Percentiles rank a stretch among this genome's conserved stretches.
phyloP scores from a whole-genome alignment of 1,140 invertebrate species.

The Charaxes varanes region DNA sequence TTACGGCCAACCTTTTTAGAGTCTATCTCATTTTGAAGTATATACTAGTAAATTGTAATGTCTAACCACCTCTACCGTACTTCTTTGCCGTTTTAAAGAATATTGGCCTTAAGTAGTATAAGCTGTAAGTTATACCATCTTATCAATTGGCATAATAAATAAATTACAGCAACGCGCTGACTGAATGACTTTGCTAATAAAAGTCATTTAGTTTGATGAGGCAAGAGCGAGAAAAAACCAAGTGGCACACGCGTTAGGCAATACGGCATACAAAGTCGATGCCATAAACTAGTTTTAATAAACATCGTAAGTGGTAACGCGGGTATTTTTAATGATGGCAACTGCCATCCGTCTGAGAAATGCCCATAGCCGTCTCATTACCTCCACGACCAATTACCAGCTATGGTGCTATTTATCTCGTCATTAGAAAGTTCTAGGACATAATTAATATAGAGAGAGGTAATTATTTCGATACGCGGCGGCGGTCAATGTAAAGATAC shows the following conservation, averaged over 20 bases:
- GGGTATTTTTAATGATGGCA: conserved; percentile 15
- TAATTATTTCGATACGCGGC: conserved; percentile 60
- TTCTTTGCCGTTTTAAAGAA: no score
- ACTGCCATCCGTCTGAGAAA: conserved; percentile 41
- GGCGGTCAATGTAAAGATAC: conserved; percentile 36
- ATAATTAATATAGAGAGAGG: conserved; percentile 67
- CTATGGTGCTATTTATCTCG: conserved; percentile 45
- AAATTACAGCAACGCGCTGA: not conserved
- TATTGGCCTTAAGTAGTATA: no score
- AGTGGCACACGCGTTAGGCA: conserved; percentile 5
- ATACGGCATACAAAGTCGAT: conserved; percentile 8
- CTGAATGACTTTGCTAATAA: conserved; percentile 1
- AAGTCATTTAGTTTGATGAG: conserved; percentile 2
- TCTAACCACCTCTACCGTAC: no score
- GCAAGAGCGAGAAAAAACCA: conserved; percentile 7
- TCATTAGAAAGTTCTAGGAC: conserved; percentile 62
- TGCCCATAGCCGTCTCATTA: conserved; percentile 51
- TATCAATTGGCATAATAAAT: not conserved
- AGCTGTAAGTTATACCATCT: no score
- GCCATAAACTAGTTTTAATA: conserved; percentile 19
- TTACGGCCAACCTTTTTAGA: no score
- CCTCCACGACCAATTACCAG: conserved; percentile 39
- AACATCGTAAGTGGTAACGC: conserved; percentile 18
- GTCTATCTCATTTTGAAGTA: no score
- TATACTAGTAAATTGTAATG: no score